Percentiles rank a stretch among this genome's conserved stretches.
phyloP scores from a whole-genome alignment of 2,113 vertebrate species.

The Holacanthus passer region DNA sequence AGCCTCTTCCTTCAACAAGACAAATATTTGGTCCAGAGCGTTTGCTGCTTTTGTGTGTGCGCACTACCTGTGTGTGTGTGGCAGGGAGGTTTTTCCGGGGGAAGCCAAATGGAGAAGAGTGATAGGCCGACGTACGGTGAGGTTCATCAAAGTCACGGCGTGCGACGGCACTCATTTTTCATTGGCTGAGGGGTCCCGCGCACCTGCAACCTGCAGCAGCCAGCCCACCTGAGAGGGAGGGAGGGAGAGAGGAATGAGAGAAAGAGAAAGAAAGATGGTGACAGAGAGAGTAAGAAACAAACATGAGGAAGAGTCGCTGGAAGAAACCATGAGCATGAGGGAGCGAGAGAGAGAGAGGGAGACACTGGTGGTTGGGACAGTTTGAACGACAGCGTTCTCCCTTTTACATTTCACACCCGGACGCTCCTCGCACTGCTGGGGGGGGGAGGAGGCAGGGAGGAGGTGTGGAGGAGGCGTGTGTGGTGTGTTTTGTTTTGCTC shows the following conservation, averaged over 20 bases:
- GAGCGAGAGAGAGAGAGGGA: slow-evolving; percentile 31
- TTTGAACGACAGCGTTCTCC: slow-evolving; percentile 94
- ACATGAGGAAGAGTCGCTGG: slow-evolving; percentile 55
- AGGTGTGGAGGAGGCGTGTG: slow-evolving; percentile 50
- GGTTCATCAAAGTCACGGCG: slow-evolving; percentile 99
- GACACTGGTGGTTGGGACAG: slow-evolving; percentile 86
- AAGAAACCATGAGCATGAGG: slow-evolving; percentile 44
- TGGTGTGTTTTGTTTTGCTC: slow-evolving; percentile 78
- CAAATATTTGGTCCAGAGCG: slow-evolving; percentile 88
- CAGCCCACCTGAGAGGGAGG: slow-evolving; percentile 70
- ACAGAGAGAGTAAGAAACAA: slow-evolving; percentile 57
- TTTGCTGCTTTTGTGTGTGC: slow-evolving; percentile 47
- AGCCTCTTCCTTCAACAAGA: slow-evolving; percentile 95
- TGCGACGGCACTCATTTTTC: slow-evolving; percentile 96
- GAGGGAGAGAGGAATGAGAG: not conserved
- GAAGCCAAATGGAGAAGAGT: slow-evolving; percentile 99
- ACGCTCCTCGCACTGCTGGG: slow-evolving; percentile 85
- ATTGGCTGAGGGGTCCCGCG: slow-evolving; percentile 93
- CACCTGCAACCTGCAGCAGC: slow-evolving; percentile 89
- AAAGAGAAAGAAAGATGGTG: not conserved
- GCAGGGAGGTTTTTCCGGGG: slow-evolving; percentile 82
- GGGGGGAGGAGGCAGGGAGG: slow-evolving; percentile 57
- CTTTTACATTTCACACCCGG: slow-evolving; percentile 99
- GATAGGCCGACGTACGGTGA: slow-evolving; percentile 89
- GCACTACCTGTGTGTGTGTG: slow-evolving; percentile 66